phyloP scores from a whole-genome alignment of 2,888 invertebrate genomes.

The Phyllotreta striolata region DNA sequence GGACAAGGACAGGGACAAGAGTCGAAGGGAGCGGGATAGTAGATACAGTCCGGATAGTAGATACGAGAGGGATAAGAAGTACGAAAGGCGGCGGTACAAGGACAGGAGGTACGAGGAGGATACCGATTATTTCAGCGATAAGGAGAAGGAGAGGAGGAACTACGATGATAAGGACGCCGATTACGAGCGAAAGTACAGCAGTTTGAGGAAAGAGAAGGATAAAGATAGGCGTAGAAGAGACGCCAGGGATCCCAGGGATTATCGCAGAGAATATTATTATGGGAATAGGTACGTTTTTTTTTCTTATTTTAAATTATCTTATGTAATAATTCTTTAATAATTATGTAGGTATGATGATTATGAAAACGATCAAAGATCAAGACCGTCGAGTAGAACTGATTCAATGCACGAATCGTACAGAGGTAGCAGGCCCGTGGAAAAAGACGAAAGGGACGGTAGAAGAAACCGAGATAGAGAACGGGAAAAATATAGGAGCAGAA shows the following conservation, averaged over 20 bases:
- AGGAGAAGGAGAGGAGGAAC: constrained; percentile 65
- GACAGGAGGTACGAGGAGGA: constrained; percentile 69
- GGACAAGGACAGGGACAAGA: constrained; percentile 40
- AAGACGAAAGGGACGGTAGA: constrained; percentile 56
- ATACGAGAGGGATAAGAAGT: constrained; percentile 44
- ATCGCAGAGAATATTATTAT: constrained; percentile 48
- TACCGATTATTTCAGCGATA: constrained; percentile 74
- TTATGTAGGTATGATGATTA: constrained; percentile 57
- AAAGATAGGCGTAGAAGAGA: constrained; percentile 56
- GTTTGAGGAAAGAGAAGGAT: constrained; percentile 59
- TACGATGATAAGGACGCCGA: constrained; percentile 56
- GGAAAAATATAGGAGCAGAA: constrained; percentile 53
- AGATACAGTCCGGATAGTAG: constrained; percentile 36
- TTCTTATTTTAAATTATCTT: no score
- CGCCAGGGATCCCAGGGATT: constrained; percentile 58
- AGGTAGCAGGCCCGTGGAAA: constrained; percentile 52
- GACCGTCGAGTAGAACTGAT: constrained; percentile 61
- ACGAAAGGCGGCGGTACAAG: constrained; percentile 53
- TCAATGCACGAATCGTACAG: constrained; percentile 59
- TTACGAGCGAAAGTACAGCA: constrained; percentile 57
- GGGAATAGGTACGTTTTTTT: constrained; percentile 42
- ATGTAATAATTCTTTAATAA: not conserved
- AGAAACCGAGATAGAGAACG: constrained; percentile 48
- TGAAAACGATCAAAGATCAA: constrained; percentile 50
- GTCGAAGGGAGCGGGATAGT: constrained; percentile 39